These are phyloP conservation scores for Epirrhoe alternata DNA, from an alignment of 2,888 invertebrate species.

Conservation along the genomic window DNA sequence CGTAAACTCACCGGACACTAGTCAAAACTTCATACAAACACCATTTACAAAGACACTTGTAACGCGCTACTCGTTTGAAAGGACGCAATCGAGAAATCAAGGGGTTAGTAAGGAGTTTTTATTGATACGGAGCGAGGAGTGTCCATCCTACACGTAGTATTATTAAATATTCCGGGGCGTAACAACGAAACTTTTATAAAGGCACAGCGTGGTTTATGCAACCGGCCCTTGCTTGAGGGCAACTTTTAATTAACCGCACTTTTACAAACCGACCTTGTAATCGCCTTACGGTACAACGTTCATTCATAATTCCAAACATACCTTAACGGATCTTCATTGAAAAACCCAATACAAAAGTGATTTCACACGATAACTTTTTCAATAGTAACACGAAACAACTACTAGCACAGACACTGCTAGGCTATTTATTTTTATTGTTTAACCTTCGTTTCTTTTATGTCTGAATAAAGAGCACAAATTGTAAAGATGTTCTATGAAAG, in stretches of 20 bases:
- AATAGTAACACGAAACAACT: not conserved
- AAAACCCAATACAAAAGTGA: constrained; percentile 11
- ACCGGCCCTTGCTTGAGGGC: constrained; percentile 49
- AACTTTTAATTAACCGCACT: constrained; percentile 74
- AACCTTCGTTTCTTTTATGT: not conserved
- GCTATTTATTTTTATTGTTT: not conserved
- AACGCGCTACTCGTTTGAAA: too few relatives aligned
- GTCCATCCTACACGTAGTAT: too few relatives aligned
- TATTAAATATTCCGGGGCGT: not conserved
- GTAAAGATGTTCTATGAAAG: not conserved
- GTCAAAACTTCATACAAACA: too few relatives aligned
- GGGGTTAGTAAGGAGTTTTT: too few relatives aligned
- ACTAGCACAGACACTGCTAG: too few relatives aligned
- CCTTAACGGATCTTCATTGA: constrained; percentile 15
- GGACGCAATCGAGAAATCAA: too few relatives aligned
- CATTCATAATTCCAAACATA: constrained; percentile 41
- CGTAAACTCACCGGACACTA: too few relatives aligned
- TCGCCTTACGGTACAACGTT: constrained; percentile 58
- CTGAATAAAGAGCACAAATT: not conserved
- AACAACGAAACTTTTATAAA: constrained; percentile 35
- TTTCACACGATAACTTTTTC: not conserved
- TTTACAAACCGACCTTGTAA: constrained; percentile 66
- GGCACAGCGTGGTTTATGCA: constrained; percentile 45
- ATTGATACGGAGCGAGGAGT: too few relatives aligned
- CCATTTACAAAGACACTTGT: too few relatives aligned